Percentiles rank a stretch among this genome's conserved stretches.
Evolutionary conservation across 2,113 vertebrate species (phyloP).

Genomic region (Progne subis): DNA sequence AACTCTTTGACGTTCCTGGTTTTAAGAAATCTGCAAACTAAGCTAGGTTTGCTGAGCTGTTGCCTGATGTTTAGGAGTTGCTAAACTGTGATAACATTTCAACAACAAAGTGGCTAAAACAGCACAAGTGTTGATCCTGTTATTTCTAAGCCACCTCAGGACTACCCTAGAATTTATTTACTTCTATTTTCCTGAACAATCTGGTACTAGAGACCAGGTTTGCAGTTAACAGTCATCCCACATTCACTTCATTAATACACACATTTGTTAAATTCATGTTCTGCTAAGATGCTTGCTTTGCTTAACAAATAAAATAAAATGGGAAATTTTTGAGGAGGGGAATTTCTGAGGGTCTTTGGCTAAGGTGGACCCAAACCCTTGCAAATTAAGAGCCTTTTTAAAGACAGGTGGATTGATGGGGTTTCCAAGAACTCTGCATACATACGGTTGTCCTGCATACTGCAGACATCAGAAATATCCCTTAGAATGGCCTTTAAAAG

Average conservation of each 20-base stretch:
- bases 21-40: not conserved
- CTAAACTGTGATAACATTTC: not conserved
- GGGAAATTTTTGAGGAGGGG: not conserved
- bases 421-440: not conserved
- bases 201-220: not conserved
- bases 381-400: not conserved
- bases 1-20: not conserved
- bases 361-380: not conserved
- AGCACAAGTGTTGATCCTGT: not conserved
- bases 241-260: not conserved
- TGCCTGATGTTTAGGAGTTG: not conserved
- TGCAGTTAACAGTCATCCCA: not conserved
- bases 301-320: not conserved
- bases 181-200: not conserved
- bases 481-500: not conserved
- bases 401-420: not conserved
- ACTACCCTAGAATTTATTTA: not conserved
- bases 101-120: not conserved
- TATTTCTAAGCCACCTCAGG: not conserved
- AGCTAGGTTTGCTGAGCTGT: not conserved
- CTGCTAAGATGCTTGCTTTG: not conserved
- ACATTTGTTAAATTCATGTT: not conserved
- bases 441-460: not conserved
- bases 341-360: not conserved
- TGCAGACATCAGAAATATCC: not conserved